Evolutionary conservation across 2,797 vertebrate genomes (phyloP).

Genomic region (Dermochelys coriacea): DNA sequence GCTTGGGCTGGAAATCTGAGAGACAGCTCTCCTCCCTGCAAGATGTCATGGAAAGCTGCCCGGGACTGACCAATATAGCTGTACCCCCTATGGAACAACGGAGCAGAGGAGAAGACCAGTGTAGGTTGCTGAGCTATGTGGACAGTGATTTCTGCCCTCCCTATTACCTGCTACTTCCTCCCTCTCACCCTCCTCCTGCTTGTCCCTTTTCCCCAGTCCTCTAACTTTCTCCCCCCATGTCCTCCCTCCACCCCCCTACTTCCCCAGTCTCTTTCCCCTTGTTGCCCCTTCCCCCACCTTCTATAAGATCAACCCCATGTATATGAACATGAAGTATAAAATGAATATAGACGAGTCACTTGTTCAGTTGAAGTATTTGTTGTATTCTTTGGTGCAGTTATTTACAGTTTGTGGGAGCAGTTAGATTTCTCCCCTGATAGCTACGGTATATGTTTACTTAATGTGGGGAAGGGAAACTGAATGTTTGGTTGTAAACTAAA

Average conservation of each 20-base stretch:
- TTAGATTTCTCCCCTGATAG: neutral
- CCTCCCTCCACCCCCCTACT: neutral
- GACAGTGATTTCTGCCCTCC: neutral
- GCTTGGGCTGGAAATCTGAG: neutral
- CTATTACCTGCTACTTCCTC: neutral
- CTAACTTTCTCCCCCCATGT: neutral
- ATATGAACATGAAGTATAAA: neutral
- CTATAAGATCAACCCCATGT: neutral
- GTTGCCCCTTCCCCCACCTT: neutral
- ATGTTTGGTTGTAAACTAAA: neutral
- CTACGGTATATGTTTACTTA: neutral
- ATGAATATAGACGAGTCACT: neutral
- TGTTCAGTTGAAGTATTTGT: neutral
- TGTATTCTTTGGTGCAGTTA: neutral
- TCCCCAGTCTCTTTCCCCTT: neutral
- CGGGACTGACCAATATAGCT: neutral
- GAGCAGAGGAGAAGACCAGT: neutral
- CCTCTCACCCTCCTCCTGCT: neutral
- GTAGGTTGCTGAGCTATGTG: neutral
- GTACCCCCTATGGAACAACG: neutral
- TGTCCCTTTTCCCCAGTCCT: neutral
- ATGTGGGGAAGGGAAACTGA: neutral
- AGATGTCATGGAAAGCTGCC: neutral
- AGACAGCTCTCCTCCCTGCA: neutral
- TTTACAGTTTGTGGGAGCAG: neutral